Evolutionary conservation across 1,140 invertebrate species (phyloP).

Genomic region (Saxidomus purpurata): DNA sequence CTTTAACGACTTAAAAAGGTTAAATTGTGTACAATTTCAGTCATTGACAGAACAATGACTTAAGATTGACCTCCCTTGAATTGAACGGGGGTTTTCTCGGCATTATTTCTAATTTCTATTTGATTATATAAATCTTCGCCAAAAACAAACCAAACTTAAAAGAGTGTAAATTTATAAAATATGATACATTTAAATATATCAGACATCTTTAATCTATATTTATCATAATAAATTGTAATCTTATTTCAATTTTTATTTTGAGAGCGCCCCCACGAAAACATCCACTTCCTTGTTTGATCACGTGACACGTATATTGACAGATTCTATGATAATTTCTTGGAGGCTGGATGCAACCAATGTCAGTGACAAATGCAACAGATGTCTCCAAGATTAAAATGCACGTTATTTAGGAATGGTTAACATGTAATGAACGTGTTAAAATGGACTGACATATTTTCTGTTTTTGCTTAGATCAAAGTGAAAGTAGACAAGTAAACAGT

Average conservation of each 20-base stretch:
- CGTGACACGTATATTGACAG: conserved; percentile 64
- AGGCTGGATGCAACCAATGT: conserved; percentile 31
- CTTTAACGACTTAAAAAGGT: not conserved
- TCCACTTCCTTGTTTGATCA: conserved; percentile 70
- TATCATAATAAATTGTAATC: too few relatives aligned
- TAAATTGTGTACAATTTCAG: not conserved
- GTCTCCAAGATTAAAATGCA: not conserved
- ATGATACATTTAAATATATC: too few relatives aligned
- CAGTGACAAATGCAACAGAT: conserved; percentile 47
- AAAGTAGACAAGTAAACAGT: too few relatives aligned
- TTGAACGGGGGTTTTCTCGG: not conserved
- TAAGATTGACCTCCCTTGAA: conserved; percentile 37
- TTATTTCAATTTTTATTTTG: not conserved
- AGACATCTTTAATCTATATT: too few relatives aligned
- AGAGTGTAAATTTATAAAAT: too few relatives aligned
- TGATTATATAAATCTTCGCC: not conserved
- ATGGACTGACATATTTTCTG: not conserved
- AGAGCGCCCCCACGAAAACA: conserved; percentile 5
- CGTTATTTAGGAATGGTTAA: not conserved
- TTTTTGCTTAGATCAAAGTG: conserved; percentile 13
- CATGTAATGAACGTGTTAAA: not conserved
- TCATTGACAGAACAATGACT: not conserved
- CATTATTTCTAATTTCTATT: not conserved
- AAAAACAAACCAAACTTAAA: too few relatives aligned
- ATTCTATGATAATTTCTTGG: conserved; percentile 61